Base-by-base conservation (phyloP, 2,113 vertebrate genomes). In the Melierax canorus region DNA sequence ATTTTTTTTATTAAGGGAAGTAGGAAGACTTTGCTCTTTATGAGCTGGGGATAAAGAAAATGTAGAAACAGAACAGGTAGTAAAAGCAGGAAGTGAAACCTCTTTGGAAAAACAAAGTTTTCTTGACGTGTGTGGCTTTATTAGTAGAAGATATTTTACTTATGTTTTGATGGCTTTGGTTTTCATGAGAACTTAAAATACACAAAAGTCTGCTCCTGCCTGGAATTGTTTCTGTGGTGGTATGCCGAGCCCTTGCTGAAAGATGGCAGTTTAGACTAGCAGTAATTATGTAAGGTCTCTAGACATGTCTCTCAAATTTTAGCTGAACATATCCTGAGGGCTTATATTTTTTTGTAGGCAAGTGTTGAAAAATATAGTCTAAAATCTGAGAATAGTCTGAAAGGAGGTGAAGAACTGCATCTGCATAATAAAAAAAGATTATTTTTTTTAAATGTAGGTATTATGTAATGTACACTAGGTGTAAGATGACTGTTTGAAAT, bases 111-210 rank as follows among this genome's bases (percentile, higher is more conserved):
- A 79, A 10, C 2, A 3, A 34, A 43, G 2, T 45, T 75, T 75
- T 55, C 13, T 26, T 59, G 5, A 39, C 1, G 4, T 19, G 4
- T 43, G 4, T 36, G n/a, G 8, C 7, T 82, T 67, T 43, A 11
- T 5, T 55, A 16, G 29, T 26, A 62, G 27, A 50, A 75, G 63
- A 23, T 30, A 30, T 9, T 81, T 62, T 15, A 2, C 10, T 39
- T 58, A 8, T 0, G 0, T 69, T 73, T 83, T 66, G 21, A 12
- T 48, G 27, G 29, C 12, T 73, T 69, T 66, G 12, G 3, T 19
- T 55, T 84, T 36, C 11, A 3, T 50, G 15, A 46, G 12, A 58
- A 27, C 12, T 88, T 69, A n/a, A 41, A 69, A 71, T 48, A 20
- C 3, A 26, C 22, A 11, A 43, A 69, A 21, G 4, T 43, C 13